phyloP scores from a whole-genome alignment of 2,888 invertebrate species.

The Bimastos eiseni region DNA sequence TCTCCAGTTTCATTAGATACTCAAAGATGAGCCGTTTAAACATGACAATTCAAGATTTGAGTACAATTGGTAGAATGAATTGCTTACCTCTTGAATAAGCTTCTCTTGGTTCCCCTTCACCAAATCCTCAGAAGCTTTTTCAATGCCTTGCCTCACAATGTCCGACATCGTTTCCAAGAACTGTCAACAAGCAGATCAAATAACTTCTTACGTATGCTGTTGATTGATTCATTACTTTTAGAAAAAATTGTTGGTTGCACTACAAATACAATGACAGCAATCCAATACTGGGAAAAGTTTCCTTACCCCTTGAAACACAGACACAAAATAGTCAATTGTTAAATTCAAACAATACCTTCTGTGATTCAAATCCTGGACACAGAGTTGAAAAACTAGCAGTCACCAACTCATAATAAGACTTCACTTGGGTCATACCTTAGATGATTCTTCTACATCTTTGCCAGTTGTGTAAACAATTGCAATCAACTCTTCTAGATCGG shows the following conservation, averaged over 20 bases:
- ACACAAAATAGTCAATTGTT: not conserved
- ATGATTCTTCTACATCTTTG: constrained; percentile 89
- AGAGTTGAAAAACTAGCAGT: not conserved
- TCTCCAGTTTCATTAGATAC: not conserved
- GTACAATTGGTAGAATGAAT: not conserved
- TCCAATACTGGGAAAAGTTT: no score
- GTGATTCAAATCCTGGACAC: not conserved
- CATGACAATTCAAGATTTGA: not conserved
- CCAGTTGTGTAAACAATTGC: constrained; percentile 81
- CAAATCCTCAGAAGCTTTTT: constrained; percentile 87
- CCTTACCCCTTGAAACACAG: not conserved
- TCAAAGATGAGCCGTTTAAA: not conserved
- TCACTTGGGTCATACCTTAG: constrained; percentile 62
- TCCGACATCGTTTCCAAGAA: constrained; percentile 93
- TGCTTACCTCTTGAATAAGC: constrained; percentile 78
- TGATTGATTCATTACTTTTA: no score
- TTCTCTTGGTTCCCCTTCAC: constrained; percentile 86
- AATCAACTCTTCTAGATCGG: constrained; percentile 87
- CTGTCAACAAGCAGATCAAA: constrained; percentile 60
- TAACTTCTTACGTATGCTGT: no score
- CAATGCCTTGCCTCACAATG: constrained; percentile 86
- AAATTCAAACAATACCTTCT: not conserved
- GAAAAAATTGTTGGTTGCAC: no score
- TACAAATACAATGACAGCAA: no score
- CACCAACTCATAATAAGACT: not conserved